Percentiles rank a stretch among this genome's conserved stretches.
phyloP scores from a whole-genome alignment of 1,140 invertebrate species.

The Melanaphis sacchari region DNA sequence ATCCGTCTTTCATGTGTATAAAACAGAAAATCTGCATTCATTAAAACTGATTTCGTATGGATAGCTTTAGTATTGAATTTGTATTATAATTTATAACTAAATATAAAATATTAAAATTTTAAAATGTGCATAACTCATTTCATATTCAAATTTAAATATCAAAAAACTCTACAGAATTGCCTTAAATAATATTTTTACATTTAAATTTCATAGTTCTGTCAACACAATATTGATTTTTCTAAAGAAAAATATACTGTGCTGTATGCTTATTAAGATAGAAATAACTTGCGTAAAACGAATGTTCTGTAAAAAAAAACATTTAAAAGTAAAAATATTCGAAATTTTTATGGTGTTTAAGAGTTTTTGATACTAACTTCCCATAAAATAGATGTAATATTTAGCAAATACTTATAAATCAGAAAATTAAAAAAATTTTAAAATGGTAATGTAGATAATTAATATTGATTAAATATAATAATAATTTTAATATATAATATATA shows the following conservation, averaged over 20 bases:
- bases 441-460: too few relatives aligned
- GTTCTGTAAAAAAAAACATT: too few relatives aligned
- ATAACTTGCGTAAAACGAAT: too few relatives aligned
- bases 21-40: background rate
- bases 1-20: background rate
- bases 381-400: background rate
- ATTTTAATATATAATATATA: too few relatives aligned
- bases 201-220: background rate
- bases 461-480: too few relatives aligned
- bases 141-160: background rate
- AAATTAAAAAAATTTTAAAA: background rate
- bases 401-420: background rate
- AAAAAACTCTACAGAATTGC: background rate
- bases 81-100: background rate
- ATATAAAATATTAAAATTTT: background rate
- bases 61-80: background rate
- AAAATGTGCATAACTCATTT: background rate
- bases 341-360: too few relatives aligned
- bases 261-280: background rate
- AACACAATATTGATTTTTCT: background rate
- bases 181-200: background rate
- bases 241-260: background rate
- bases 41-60: background rate
- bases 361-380: too few relatives aligned
- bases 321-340: too few relatives aligned